Percentiles rank a stretch among this genome's conserved stretches.
Conservation (phyloP, 1,140 invertebrate species). For the Halesus radiatus region DNA sequence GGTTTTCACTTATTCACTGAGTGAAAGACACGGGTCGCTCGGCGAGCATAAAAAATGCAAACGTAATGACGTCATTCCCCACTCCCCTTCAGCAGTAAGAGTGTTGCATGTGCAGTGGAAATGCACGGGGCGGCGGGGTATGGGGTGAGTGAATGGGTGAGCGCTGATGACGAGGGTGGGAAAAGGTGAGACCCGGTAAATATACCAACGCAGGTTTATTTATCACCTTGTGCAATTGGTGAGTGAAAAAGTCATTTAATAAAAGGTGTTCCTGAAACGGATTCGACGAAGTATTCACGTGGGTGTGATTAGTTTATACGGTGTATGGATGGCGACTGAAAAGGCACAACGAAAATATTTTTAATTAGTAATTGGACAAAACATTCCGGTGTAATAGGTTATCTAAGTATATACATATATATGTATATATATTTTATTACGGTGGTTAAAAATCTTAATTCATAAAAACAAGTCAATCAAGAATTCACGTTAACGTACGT, state of each 20-base stretch:
- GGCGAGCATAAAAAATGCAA: conserved; percentile 52
- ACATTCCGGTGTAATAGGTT: too few relatives aligned
- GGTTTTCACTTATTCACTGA: conserved; percentile 53
- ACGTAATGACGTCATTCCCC: conserved; percentile 54
- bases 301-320: too few relatives aligned
- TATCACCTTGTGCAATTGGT: background rate
- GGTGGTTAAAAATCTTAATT: too few relatives aligned
- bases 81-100: conserved; percentile 24
- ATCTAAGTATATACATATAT: too few relatives aligned
- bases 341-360: too few relatives aligned
- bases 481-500: too few relatives aligned
- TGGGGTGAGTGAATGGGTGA: background rate
- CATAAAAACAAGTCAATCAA: too few relatives aligned
- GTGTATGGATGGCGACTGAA: too few relatives aligned
- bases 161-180: background rate
- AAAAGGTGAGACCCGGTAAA: background rate
- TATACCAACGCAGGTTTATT: background rate
- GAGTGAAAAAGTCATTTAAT: background rate
- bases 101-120: conserved; percentile 44
- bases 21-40: conserved; percentile 40
- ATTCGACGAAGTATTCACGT: too few relatives aligned
- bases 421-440: too few relatives aligned
- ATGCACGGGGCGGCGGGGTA: background rate
- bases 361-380: too few relatives aligned
- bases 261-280: conserved; percentile 4